These are phyloP conservation scores for Hylaeus anthracinus DNA, from an alignment of 1,140 invertebrate species.

Conservation along the genomic window DNA sequence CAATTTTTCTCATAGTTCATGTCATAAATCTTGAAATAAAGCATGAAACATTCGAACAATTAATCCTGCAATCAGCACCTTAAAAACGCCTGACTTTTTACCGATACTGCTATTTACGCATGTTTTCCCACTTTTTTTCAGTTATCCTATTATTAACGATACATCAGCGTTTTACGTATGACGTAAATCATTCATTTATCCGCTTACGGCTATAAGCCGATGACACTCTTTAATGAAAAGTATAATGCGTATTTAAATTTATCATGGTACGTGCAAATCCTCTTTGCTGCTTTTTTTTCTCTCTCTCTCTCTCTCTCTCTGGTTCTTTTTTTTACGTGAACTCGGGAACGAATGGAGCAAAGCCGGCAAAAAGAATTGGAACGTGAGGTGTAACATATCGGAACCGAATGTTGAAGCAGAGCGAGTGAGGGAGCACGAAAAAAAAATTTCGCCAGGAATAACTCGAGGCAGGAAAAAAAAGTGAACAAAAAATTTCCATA, in stretches of 20 bases:
- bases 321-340: conserved; percentile 55
- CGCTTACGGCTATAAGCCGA: conserved; percentile 10
- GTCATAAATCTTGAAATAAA: no score
- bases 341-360: conserved; percentile 57
- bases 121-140: background rate
- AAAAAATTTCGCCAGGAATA: conserved; percentile 69
- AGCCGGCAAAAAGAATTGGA: conserved; percentile 60
- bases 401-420: conserved; percentile 60
- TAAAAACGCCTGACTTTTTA: background rate
- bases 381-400: conserved; percentile 65
- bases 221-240: conserved; percentile 34
- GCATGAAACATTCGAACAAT: no score
- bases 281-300: conserved; percentile 1
- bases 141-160: background rate
- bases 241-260: conserved; percentile 49
- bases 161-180: conserved; percentile 9
- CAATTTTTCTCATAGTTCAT: no score
- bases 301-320: background rate
- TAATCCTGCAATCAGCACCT: no score
- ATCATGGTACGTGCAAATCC: conserved; percentile 54
- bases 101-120: background rate
- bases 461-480: conserved; percentile 69
- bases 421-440: conserved; percentile 48
- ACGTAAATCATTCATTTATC: conserved; percentile 8
- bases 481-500: conserved; percentile 68